Evolutionary conservation across 2,113 vertebrate genomes (phyloP).

Genomic region (Casuarius casuarius): DNA sequence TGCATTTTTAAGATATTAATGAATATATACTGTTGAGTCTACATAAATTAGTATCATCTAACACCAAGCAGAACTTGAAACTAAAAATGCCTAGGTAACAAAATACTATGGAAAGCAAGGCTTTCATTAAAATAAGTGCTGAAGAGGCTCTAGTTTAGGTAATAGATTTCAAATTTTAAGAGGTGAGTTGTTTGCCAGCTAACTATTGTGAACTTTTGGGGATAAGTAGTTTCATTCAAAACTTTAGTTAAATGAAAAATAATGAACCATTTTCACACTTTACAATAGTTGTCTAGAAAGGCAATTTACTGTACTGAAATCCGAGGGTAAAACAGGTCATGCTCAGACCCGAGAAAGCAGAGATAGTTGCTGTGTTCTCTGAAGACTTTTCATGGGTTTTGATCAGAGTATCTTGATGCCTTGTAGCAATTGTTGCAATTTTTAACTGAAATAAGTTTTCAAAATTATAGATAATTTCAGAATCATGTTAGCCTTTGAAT

Average conservation of each 20-base stretch:
- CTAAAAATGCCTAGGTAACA: constrained; percentile 28
- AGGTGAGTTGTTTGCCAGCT: background rate
- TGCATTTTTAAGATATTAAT: constrained; percentile 54
- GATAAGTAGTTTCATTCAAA: background rate
- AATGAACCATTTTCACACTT: background rate
- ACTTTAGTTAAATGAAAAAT: background rate
- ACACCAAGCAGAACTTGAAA: constrained; percentile 10
- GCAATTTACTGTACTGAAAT: background rate
- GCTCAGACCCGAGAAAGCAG: background rate
- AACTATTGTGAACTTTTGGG: background rate
- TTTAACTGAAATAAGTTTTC: background rate
- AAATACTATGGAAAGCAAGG: background rate
- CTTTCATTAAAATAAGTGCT: constrained; percentile 12
- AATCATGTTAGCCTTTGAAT: background rate
- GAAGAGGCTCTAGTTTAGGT: background rate
- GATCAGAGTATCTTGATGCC: background rate
- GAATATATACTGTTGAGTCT: constrained; percentile 52
- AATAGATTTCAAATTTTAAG: background rate
- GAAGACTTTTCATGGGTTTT: background rate
- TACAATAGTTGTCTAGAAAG: background rate
- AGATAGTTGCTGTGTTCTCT: background rate
- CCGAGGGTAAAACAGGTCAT: background rate
- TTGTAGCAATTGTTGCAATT: background rate
- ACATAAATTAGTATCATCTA: constrained; percentile 1
- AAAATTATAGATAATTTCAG: background rate